Percentiles rank a stretch among this genome's conserved stretches.
Evolutionary conservation across 2,797 vertebrate species (phyloP).

Genomic region (Dipus sagitta): DNA sequence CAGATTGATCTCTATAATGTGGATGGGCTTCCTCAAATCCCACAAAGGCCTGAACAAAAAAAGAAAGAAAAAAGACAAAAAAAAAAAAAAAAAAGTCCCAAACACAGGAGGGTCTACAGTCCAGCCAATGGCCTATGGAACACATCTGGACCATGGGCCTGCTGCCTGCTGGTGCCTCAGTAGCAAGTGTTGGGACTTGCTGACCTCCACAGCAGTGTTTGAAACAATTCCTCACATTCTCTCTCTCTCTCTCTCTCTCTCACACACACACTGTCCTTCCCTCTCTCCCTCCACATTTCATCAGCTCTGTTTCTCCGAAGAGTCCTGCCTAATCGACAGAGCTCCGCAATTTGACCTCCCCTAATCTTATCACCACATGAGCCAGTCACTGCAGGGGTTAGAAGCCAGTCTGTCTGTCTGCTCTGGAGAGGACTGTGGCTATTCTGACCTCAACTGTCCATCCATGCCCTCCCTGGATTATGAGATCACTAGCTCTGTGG

Average conservation of each 20-base stretch:
- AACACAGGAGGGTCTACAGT: not conserved
- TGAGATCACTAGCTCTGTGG: not conserved
- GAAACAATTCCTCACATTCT: not conserved
- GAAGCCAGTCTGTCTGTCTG: not conserved
- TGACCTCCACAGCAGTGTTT: not conserved
- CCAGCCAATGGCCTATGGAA: not conserved
- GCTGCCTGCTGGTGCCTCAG: too few species aligned
- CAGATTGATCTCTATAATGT: not conserved
- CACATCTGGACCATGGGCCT: not conserved
- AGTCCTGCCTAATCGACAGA: not conserved
- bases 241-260: too few species aligned
- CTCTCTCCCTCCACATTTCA: not conserved
- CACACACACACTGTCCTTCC: not conserved
- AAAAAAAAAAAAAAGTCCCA: not conserved
- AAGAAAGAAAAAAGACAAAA: not conserved
- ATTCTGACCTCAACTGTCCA: not conserved
- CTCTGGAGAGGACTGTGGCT: not conserved
- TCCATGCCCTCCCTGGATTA: not conserved
- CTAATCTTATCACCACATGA: not conserved
- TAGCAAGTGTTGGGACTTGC: not conserved
- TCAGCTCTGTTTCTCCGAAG: constrained; percentile 5
- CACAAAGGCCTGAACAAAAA: not conserved
- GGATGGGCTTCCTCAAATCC: not conserved
- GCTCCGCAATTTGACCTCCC: not conserved
- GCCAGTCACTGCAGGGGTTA: too few species aligned